These are phyloP conservation scores for Keiferia lycopersicella DNA, from an alignment of 2,888 invertebrate species.

Conservation along the genomic window DNA sequence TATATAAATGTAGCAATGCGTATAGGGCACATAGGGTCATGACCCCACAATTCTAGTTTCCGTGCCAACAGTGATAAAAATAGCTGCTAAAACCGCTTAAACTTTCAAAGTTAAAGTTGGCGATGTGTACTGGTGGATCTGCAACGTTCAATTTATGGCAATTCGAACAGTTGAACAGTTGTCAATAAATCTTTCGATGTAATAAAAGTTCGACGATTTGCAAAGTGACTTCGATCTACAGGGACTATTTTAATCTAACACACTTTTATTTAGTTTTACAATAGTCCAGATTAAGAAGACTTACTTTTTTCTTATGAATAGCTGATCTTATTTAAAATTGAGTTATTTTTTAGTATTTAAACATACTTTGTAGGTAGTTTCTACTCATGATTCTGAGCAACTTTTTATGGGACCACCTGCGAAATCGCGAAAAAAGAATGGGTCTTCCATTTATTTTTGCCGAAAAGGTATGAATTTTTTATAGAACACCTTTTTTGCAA, in stretches of 20 bases:
- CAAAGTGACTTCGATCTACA: background rate
- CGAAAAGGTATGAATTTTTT: no score
- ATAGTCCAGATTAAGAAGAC: no score
- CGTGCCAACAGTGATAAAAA: conserved; percentile 11
- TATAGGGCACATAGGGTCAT: conserved; percentile 5
- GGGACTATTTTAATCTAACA: background rate
- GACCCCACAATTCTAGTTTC: background rate
- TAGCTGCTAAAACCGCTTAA: background rate
- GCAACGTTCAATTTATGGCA: conserved; percentile 1
- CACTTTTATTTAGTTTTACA: background rate
- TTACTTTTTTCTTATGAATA: no score
- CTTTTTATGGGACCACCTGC: no score
- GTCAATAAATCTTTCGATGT: background rate
- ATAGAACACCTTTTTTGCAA: no score
- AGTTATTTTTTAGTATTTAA: no score
- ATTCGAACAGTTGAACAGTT: conserved; percentile 8
- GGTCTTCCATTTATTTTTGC: no score
- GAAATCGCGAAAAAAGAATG: no score
- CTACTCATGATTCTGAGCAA: no score
- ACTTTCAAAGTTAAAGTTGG: conserved; percentile 2
- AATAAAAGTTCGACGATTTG: conserved; percentile 7
- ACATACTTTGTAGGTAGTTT: no score
- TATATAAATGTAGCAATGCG: background rate
- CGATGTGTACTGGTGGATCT: background rate
- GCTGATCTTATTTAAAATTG: no score